Conservation (phyloP, 2,888 invertebrate genomes). For the Podotricha telesiphe region DNA sequence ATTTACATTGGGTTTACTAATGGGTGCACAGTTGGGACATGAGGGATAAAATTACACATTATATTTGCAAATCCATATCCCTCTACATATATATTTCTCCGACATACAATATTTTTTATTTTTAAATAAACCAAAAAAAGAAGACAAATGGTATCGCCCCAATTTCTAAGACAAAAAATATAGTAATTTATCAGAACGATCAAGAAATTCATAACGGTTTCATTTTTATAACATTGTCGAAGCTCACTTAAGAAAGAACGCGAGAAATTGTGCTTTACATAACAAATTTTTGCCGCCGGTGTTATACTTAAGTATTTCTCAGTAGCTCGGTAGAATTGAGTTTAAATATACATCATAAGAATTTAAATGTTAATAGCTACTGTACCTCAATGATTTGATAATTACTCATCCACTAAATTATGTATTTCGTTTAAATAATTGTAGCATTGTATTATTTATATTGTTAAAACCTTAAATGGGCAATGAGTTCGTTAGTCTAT, state of each 20-base stretch:
- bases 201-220: not conserved
- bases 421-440: slow-evolving; percentile 10
- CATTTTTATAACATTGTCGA: slow-evolving; percentile 4
- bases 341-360: slow-evolving; percentile 3
- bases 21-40: no score
- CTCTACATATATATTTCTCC: no score
- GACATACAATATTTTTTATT: no score
- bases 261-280: slow-evolving; percentile 11
- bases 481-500: no score
- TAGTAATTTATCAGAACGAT: not conserved
- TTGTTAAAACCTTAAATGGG: not conserved
- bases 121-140: no score
- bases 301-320: slow-evolving; percentile 11
- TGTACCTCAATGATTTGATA: not conserved
- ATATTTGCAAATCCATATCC: no score
- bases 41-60: no score
- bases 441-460: not conserved
- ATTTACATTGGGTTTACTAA: no score
- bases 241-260: slow-evolving; percentile 5
- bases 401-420: not conserved
- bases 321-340: not conserved
- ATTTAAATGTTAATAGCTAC: not conserved
- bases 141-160: not conserved
- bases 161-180: not conserved
- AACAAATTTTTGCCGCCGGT: not conserved